Conservation (phyloP, 2,113 vertebrate species). For the Entomyzon cyanotis region DNA sequence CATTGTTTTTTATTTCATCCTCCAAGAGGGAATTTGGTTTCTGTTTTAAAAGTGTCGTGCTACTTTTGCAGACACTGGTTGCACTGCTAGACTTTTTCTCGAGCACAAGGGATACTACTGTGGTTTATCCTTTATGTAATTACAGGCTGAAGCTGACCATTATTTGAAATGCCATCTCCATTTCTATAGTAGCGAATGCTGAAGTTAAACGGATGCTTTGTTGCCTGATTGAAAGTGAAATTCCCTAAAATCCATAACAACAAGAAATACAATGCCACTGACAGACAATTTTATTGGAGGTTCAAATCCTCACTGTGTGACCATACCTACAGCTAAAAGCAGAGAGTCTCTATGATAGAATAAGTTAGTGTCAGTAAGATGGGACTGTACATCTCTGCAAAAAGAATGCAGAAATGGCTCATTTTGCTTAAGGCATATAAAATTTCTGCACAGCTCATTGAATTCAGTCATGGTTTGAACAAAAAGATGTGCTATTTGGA, state of each 20-base stretch:
- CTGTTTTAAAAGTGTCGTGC: not conserved
- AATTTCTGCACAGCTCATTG: not conserved
- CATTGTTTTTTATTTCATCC: not conserved
- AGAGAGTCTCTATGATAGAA: not conserved
- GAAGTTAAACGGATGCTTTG: not conserved
- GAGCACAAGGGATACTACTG: rapidly evolving
- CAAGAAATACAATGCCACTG: not conserved
- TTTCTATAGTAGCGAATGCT: not conserved
- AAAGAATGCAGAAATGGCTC: not conserved
- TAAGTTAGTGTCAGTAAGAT: not conserved
- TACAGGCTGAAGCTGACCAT: not conserved
- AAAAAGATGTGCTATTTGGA: not conserved
- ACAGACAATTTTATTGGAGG: not conserved
- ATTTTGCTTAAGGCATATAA: not conserved
- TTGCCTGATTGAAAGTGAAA: not conserved
- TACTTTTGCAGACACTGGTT: not conserved
- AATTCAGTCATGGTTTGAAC: not conserved
- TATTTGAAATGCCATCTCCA: not conserved
- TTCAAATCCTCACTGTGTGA: not conserved
- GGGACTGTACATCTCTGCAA: not conserved
- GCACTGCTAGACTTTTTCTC: not conserved
- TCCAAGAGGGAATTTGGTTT: not conserved
- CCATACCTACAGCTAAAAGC: not conserved
- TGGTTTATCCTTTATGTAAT: not conserved
- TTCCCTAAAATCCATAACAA: not conserved